Base-by-base conservation (phyloP, 2,888 invertebrate species). In the Nymphalis urticae region DNA sequence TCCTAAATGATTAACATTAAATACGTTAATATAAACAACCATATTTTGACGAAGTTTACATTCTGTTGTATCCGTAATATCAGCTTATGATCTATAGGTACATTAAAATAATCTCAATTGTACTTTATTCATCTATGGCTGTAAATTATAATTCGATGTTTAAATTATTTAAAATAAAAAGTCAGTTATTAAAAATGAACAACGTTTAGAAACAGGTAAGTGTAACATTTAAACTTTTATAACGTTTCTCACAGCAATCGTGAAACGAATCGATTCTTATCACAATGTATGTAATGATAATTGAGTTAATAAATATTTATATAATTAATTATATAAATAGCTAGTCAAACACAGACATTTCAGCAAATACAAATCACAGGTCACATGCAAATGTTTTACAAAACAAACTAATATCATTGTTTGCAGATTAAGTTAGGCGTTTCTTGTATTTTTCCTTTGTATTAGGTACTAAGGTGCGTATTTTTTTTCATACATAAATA, bases 331-430 rank as follows among this genome's bases (percentile, higher is more conserved):
- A 42, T 63, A 47, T 53, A 60, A 54, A 48, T 42, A 69, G 54
- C 47, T 51, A 48, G 59, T 42, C 47, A 66, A 47, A 54, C 19
- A 50, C 21, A 63, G 66, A 66, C 66, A 36, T 21, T 48, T 21
- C 19, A 9, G 13, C n/a, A 65, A 62, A 64, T 65, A 68, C 16
- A 36, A 24, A 21, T 56, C 47, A 62, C 36, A 51, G 3, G 36
- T 19, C 27, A 51, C 19, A n/a, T 48, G 32, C 32, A 54, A 61
- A 54, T 54, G 54, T 62, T 66, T 66, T 48, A 24, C 61, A 48
- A 54, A 66, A 62, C 60, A 66, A 66, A 66, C 16, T 16, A 32
- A 56, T 21, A 21, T 51, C 8, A 51, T 51, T 27, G 27, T 54
- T 32, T 27, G 32, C 32, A 32, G 24, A 54, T 32, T 17, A 24